Conservation (phyloP, 2,888 invertebrate genomes). For the Tortricodes alternella region DNA sequence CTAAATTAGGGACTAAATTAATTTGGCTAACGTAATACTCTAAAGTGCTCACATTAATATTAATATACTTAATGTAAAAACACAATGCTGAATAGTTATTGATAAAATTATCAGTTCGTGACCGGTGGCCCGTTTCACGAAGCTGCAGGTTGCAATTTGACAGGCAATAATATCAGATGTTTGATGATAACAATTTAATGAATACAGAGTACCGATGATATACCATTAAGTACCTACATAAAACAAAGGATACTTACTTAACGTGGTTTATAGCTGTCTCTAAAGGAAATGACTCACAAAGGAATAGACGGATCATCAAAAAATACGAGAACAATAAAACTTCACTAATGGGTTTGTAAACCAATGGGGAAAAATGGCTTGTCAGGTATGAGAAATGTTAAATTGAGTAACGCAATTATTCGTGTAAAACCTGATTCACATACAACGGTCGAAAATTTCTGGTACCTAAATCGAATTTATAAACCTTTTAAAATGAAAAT, state of each 20-base stretch:
- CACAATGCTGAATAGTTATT: too few relatives aligned
- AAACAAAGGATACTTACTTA: background rate
- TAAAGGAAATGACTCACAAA: conserved; percentile 1
- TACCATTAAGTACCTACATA: background rate
- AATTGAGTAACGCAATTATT: background rate
- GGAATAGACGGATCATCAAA: background rate
- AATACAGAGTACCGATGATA: background rate
- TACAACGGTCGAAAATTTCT: background rate
- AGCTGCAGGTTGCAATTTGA: too few relatives aligned
- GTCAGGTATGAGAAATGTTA: conserved; percentile 4
- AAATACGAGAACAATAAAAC: conserved; percentile 16
- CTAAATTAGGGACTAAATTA: too few relatives aligned
- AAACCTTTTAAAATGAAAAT: too few relatives aligned
- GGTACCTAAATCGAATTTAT: too few relatives aligned
- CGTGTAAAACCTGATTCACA: background rate
- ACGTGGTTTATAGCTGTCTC: background rate
- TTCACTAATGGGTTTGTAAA: conserved; percentile 8
- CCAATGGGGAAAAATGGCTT: conserved; percentile 7
- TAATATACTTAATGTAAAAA: too few relatives aligned
- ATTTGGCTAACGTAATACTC: too few relatives aligned
- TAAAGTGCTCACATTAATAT: too few relatives aligned
- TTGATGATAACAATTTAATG: too few relatives aligned
- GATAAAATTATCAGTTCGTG: too few relatives aligned
- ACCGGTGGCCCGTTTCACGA: too few relatives aligned
- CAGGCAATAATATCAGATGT: too few relatives aligned